A percentile compares a stretch with the other conserved stretches of the same genome.
Conservation (phyloP, 2,113 vertebrate species). For the Festucalex cinctus region DNA sequence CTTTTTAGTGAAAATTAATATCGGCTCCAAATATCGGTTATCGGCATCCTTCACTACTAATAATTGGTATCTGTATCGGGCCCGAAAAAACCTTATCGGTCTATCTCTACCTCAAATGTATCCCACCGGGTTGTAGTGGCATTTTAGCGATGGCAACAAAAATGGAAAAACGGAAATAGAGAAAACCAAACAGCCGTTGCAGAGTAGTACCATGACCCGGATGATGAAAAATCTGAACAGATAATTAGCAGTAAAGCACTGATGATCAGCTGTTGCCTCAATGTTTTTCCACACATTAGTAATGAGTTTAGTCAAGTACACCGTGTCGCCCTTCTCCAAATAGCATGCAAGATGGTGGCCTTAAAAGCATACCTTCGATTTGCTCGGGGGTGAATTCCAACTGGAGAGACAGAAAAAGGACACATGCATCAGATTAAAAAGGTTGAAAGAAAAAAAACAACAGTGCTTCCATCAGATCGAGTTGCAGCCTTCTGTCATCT, state of each 20-base stretch:
- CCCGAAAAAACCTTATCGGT: too few relatives aligned
- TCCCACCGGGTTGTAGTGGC: too few relatives aligned
- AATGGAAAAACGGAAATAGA: too few relatives aligned
- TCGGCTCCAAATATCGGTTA: too few relatives aligned
- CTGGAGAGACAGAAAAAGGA: slow-evolving; percentile 64
- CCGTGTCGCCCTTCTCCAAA: slow-evolving; percentile 37
- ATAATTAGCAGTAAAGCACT: neutral
- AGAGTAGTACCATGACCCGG: too few relatives aligned
- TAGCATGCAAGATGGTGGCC: slow-evolving; percentile 18
- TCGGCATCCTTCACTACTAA: too few relatives aligned
- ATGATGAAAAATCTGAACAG: too few relatives aligned
- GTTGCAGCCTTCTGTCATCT: slow-evolving; percentile 40
- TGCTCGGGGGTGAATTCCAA: slow-evolving; percentile 83
- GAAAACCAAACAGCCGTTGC: too few relatives aligned
- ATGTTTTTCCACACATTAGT: slow-evolving; percentile 30
- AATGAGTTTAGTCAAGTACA: slow-evolving; percentile 15
- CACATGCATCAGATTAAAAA: neutral
- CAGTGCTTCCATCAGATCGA: slow-evolving; percentile 16
- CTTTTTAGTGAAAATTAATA: too few relatives aligned
- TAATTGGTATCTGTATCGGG: too few relatives aligned
- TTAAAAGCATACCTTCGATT: slow-evolving; percentile 78
- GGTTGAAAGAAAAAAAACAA: neutral
- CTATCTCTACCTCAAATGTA: neutral
- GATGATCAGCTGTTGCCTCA: slow-evolving; percentile 32
- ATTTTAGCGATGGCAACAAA: too few relatives aligned